A percentile compares a stretch with the other conserved stretches of the same genome.
These are phyloP conservation scores for Mellivora capensis DNA, from an alignment of 2,113 vertebrate genomes.

Conservation along the genomic window DNA sequence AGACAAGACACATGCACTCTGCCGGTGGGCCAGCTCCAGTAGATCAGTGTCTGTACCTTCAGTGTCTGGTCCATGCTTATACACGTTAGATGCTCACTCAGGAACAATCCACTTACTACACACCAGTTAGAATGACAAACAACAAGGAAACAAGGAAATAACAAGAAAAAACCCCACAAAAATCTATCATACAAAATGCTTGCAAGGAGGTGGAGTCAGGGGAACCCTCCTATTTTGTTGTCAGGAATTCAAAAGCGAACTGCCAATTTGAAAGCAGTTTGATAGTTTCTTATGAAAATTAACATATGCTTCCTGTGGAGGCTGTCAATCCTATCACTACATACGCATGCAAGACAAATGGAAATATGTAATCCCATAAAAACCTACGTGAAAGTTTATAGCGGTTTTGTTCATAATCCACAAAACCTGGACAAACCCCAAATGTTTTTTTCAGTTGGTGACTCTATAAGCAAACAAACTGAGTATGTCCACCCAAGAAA, in stretches of 20 bases:
- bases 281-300: neutral
- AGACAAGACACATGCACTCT: accelerated
- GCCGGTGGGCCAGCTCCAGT: neutral
- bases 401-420: neutral
- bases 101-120: neutral
- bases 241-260: neutral
- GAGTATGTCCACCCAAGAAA: neutral
- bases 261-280: neutral
- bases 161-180: neutral
- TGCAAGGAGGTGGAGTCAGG: neutral
- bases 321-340: neutral
- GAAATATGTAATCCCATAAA: neutral
- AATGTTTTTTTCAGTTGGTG: neutral
- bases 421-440: neutral
- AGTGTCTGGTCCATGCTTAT: neutral
- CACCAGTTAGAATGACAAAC: neutral
- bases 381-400: neutral
- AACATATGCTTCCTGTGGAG: neutral
- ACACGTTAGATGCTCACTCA: neutral
- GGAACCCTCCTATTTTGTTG: neutral
- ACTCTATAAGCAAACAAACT: neutral
- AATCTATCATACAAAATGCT: neutral
- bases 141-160: neutral
- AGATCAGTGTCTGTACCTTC: neutral
- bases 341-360: neutral